phyloP scores from a whole-genome alignment of 2,888 invertebrate genomes.

The Drosophila mimica region DNA sequence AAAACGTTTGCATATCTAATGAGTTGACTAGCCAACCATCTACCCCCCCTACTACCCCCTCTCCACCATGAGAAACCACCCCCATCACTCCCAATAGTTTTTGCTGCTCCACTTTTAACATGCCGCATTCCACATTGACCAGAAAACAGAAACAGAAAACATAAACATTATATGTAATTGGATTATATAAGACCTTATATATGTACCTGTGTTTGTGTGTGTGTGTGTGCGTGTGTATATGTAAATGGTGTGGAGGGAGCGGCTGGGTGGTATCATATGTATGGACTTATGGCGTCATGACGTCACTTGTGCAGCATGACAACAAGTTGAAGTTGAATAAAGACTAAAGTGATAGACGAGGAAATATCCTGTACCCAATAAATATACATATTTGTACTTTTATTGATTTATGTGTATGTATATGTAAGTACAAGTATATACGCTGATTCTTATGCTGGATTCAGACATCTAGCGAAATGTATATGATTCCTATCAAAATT shows the following conservation, averaged over 20 bases:
- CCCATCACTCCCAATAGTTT: conserved; percentile 1
- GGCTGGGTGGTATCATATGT: background rate
- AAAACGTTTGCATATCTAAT: conserved; percentile 50
- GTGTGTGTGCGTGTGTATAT: background rate
- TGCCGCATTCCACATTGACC: conserved; percentile 35
- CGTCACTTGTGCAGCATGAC: conserved; percentile 2
- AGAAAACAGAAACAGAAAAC: conserved; percentile 1
- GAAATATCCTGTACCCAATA: background rate
- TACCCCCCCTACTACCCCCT: too few species aligned
- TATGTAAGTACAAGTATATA: background rate
- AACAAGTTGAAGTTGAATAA: background rate
- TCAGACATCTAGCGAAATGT: background rate
- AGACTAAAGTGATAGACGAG: background rate
- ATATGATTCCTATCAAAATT: background rate
- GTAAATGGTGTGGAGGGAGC: background rate
- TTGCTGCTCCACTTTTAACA: conserved; percentile 43
- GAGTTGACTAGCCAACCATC: conserved; percentile 12
- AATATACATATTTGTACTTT: background rate
- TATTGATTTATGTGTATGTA: background rate
- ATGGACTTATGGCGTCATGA: background rate
- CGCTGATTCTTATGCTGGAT: background rate
- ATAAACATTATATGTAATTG: conserved; percentile 8
- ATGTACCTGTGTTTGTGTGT: background rate
- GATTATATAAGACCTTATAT: conserved; percentile 6
- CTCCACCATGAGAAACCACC: background rate